A percentile compares a stretch with the other conserved stretches of the same genome.
These are phyloP conservation scores for Hydropotes inermis DNA, from an alignment of 2,113 vertebrate genomes.

Conservation along the genomic window DNA sequence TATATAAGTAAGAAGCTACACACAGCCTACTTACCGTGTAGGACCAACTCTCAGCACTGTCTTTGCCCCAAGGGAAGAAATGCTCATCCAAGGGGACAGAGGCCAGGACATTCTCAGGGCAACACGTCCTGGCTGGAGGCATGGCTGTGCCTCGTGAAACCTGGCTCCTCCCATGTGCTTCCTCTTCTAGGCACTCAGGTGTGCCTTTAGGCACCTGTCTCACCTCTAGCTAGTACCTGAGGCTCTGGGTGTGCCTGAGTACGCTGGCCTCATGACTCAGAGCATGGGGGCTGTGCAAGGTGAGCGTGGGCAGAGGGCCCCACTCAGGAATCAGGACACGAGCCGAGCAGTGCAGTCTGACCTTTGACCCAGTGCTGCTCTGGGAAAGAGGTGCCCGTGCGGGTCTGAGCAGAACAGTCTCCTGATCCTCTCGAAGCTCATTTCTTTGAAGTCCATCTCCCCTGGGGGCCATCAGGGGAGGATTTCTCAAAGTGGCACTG, in stretches of 20 bases:
- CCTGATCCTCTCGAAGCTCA: not conserved
- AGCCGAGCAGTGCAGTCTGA: not conserved
- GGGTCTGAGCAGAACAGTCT: not conserved
- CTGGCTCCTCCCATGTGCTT: not conserved
- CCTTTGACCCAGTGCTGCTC: not conserved
- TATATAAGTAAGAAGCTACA: not conserved
- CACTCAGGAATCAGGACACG: not conserved
- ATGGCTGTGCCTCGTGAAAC: too few species aligned
- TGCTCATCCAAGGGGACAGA: not conserved
- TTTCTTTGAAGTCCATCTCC: not conserved
- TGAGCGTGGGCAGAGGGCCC: not conserved
- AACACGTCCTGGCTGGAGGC: too few species aligned
- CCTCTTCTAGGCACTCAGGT: not conserved
- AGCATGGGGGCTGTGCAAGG: not conserved
- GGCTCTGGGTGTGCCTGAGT: not conserved
- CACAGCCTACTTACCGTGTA: not conserved
- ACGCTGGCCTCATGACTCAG: rapidly evolving
- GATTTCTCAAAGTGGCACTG: not conserved
- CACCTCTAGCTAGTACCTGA: not conserved
- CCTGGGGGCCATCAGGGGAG: not conserved
- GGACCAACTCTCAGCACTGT: not conserved
- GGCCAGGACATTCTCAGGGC: not conserved
- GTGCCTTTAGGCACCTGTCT: not conserved
- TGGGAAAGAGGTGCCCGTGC: not conserved
- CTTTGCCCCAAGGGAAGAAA: not conserved